Percentiles rank a stretch among this genome's conserved stretches.
These are phyloP conservation scores for Tadarida brasiliensis DNA, from an alignment of 2,797 vertebrate genomes.

Conservation along the genomic window DNA sequence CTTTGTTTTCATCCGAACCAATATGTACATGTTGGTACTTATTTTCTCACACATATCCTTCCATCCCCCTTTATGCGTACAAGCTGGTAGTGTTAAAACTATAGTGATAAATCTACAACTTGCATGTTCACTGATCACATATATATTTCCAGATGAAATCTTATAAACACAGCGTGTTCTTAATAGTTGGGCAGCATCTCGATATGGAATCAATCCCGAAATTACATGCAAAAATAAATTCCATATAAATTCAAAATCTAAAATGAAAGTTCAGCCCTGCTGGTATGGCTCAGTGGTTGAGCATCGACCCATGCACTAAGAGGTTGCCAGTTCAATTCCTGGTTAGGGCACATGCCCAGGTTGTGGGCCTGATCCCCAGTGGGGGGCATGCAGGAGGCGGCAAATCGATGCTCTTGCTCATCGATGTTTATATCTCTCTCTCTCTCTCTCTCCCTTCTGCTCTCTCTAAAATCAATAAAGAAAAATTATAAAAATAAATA, in stretches of 20 bases:
- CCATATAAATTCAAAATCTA: constrained; percentile 9
- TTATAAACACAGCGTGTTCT: neutral
- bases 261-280: neutral
- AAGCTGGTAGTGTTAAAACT: neutral
- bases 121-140: neutral
- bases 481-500: no score
- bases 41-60: neutral
- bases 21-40: neutral
- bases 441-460: no score
- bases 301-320: no score
- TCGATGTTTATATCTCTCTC: no score
- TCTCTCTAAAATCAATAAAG: no score
- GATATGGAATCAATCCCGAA: neutral
- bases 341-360: no score
- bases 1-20: neutral
- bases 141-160: neutral
- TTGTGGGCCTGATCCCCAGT: no score
- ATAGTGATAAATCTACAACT: neutral
- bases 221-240: neutral
- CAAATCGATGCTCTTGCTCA: no score
- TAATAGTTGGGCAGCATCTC: neutral
- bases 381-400: no score
- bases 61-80: no score
- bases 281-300: no score
- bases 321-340: no score